Base-by-base conservation (phyloP, 1,140 invertebrate genomes). In the Cherax destructor region DNA sequence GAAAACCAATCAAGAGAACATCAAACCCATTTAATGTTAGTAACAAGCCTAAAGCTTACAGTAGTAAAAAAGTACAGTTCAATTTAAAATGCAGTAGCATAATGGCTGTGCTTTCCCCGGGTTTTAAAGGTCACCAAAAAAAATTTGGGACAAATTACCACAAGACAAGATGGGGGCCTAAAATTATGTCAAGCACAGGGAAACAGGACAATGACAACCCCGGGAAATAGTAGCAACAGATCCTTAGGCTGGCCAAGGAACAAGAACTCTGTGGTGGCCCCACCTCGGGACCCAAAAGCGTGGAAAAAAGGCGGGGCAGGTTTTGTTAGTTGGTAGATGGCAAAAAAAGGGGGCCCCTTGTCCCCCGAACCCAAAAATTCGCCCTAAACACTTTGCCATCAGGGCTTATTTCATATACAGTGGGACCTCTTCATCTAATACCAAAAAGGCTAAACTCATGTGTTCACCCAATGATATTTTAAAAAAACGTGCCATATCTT, bases 301-400 rank as follows among this genome's bases (percentile, higher is more conserved):
- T 91, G 90, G 90, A n/a, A 91, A 91, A 84, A 91, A 91, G 90
- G 90, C 90, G 56, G 90, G 90, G 84, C 90, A 91, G 84, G 90
- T 91, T 81, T 91, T 91, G 90, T 91, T n/a, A 91, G 90, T 91
- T 91, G 84, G 56, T 86, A 65, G 90, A 86, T 41, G 90, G 90
- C 72, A 84, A 91, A 84, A 84, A 91, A 77, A 76, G 85, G 90
- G 90, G n/a, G n/a, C n/a, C 84, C 74, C 90, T 61, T 59, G 84
- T 61, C 41, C 59, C 50, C 78, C 90, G 90, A 56, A 78, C 76
- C 65, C 84, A 78, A 87, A 78, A 91, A 74, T 56, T 83, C 90
- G 90, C 90, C 90, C 90, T 91, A 91, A 91, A 91, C 90, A 91
- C 85, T 87, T 74, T 69, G 90, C 90, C 79, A 47, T 86, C 85